Evolutionary conservation across 1,140 invertebrate species (phyloP).

Genomic region (Sesamia nonagrioides): DNA sequence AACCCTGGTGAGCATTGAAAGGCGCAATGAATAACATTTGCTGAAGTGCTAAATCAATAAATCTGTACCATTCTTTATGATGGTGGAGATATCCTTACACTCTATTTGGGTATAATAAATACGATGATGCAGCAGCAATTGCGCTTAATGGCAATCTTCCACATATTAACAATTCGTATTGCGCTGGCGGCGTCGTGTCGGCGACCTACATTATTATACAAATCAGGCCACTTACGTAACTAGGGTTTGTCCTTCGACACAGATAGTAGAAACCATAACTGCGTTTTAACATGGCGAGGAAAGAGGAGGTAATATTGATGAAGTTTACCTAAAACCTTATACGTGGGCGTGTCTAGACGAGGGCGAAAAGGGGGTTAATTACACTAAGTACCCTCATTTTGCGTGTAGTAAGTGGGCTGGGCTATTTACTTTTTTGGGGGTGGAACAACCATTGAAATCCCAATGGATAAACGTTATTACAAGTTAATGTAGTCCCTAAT

Average conservation of each 20-base stretch:
- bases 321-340: constrained; percentile 18
- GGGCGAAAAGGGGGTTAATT: constrained; percentile 39
- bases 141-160: constrained; percentile 23
- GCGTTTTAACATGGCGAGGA: constrained; percentile 29
- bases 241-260: constrained; percentile 60
- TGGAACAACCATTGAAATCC: constrained; percentile 14
- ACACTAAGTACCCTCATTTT: constrained; percentile 24
- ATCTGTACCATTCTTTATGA: neutral
- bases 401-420: constrained; percentile 36
- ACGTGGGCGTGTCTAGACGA: constrained; percentile 10
- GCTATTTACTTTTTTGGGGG: constrained; percentile 24
- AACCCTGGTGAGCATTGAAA: neutral
- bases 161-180: constrained; percentile 30
- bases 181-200: constrained; percentile 54
- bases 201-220: constrained; percentile 57
- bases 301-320: constrained; percentile 20
- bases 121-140: constrained; percentile 28
- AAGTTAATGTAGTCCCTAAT: neutral
- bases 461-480: neutral
- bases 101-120: constrained; percentile 22
- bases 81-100: neutral
- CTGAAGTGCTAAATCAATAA: neutral
- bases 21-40: neutral
- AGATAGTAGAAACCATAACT: constrained; percentile 49
- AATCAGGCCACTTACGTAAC: constrained; percentile 65